phyloP scores from a whole-genome alignment of 2,888 invertebrate species.

The Xestia rhomboidea region DNA sequence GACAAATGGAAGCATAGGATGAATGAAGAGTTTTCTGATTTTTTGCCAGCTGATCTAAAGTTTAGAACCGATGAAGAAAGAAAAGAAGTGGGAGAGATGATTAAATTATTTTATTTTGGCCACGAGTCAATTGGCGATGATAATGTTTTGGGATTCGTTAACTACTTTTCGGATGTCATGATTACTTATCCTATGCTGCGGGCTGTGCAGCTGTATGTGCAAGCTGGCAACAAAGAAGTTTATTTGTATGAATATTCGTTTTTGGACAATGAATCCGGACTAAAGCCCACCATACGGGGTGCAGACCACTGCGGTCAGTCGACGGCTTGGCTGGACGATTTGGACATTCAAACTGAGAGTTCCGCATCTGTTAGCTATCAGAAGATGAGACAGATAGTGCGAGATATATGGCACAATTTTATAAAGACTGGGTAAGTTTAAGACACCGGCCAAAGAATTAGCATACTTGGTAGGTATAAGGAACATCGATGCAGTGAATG shows the following conservation, averaged over 20 bases:
- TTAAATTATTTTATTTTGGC: constrained; percentile 76
- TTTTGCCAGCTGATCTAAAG: constrained; percentile 77
- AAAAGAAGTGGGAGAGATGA: constrained; percentile 65
- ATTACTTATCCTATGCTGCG: constrained; percentile 69
- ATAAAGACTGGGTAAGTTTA: constrained; percentile 73
- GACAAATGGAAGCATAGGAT: constrained; percentile 72
- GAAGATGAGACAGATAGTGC: constrained; percentile 62
- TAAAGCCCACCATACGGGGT: constrained; percentile 66
- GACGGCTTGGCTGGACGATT: constrained; percentile 49
- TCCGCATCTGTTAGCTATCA: constrained; percentile 58
- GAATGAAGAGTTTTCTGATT: constrained; percentile 79
- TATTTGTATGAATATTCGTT: constrained; percentile 77
- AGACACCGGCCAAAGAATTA: neutral
- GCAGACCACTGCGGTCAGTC: constrained; percentile 75
- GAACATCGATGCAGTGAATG: neutral
- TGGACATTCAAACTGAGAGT: constrained; percentile 52
- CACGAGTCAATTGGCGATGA: constrained; percentile 64
- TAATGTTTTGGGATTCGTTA: constrained; percentile 66
- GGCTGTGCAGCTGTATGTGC: constrained; percentile 68
- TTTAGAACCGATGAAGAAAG: constrained; percentile 70
- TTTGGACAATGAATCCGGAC: constrained; percentile 59
- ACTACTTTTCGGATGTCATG: constrained; percentile 72
- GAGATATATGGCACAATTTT: constrained; percentile 75
- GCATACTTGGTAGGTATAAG: neutral
- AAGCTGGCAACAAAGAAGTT: constrained; percentile 70